Conservation (phyloP, 2,797 vertebrate genomes). For the Meriones psammophilus region DNA sequence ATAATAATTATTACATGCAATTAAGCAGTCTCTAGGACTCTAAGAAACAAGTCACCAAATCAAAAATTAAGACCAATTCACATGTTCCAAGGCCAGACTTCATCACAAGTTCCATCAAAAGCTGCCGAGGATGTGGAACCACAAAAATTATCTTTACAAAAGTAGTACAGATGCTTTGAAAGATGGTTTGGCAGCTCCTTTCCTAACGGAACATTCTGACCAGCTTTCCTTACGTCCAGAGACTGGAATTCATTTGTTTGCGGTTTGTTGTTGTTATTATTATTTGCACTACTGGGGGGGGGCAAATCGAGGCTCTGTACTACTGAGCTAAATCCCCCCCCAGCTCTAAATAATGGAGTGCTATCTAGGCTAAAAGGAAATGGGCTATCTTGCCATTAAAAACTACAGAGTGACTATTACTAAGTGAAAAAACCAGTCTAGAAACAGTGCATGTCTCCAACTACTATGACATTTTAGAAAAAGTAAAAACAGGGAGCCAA, state of each 20-base stretch:
- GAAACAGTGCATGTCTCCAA: slow-evolving; percentile 12
- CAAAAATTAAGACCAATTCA: too few species aligned
- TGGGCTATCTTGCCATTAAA: slow-evolving; percentile 11
- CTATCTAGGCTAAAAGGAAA: slow-evolving; percentile 37
- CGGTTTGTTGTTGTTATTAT: not conserved
- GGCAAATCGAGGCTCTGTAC: not conserved
- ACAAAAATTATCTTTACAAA: too few species aligned
- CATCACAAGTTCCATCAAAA: too few species aligned
- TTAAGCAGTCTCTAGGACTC: too few species aligned
- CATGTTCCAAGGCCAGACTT: too few species aligned
- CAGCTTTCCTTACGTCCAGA: not conserved
- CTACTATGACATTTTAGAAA: not conserved
- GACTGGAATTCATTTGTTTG: not conserved
- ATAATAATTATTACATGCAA: too few species aligned
- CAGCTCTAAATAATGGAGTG: not conserved
- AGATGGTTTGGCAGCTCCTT: too few species aligned
- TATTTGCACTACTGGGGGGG: not conserved
- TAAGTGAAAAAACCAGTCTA: slow-evolving; percentile 21
- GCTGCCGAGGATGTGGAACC: too few species aligned
- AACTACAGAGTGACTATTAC: not conserved
- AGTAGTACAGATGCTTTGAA: too few species aligned
- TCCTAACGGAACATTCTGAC: too few species aligned
- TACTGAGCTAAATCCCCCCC: not conserved
- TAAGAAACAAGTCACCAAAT: too few species aligned
- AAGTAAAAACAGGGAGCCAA: not conserved